A percentile compares a stretch with the other conserved stretches of the same genome.
Evolutionary conservation across 2,113 vertebrate genomes (phyloP).

Genomic region (Cavia porcellus): DNA sequence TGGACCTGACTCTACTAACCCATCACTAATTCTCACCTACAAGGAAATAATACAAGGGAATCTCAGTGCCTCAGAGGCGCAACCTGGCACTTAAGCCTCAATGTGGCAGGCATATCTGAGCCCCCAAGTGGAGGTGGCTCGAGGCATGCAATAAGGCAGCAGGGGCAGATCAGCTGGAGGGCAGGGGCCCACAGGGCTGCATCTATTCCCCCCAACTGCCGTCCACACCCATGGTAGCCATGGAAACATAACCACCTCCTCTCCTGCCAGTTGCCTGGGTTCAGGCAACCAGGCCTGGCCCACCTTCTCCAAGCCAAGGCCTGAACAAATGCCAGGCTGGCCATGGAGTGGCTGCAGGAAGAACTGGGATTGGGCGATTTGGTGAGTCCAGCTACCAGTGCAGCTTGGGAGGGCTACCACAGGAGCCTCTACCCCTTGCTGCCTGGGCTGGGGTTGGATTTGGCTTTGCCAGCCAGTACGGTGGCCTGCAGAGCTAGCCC

Average conservation of each 20-base stretch:
- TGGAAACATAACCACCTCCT: slow-evolving; percentile 69
- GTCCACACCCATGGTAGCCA: slow-evolving; percentile 77
- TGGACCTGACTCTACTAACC: background rate
- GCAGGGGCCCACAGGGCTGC: slow-evolving; percentile 60
- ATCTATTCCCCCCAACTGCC: slow-evolving; percentile 43
- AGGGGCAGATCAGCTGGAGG: slow-evolving; percentile 39
- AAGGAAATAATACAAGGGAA: slow-evolving; percentile 54
- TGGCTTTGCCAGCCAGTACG: slow-evolving; percentile 43
- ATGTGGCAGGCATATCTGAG: slow-evolving; percentile 25
- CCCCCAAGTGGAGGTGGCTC: background rate
- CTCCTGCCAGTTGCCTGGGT: slow-evolving; percentile 76
- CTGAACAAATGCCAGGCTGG: slow-evolving; percentile 70
- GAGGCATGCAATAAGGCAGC: slow-evolving; percentile 57
- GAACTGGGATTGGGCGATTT: slow-evolving; percentile 80
- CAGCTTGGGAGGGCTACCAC: slow-evolving; percentile 81
- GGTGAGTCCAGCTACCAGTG: slow-evolving; percentile 71
- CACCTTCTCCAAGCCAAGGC: slow-evolving; percentile 66
- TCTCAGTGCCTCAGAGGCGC: slow-evolving; percentile 53
- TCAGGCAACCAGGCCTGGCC: slow-evolving; percentile 72
- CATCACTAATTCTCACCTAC: slow-evolving; percentile 49
- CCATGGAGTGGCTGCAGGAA: slow-evolving; percentile 76
- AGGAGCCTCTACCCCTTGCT: slow-evolving; percentile 77
- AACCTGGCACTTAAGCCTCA: slow-evolving; percentile 37
- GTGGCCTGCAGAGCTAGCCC: slow-evolving; percentile 7
- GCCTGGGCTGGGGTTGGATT: slow-evolving; percentile 62